Evolutionary conservation across 30 jellyfish, hydroid and myxozoan species (phyloP), one percentile per base, ranked within the genome.

Genomic region (Aurelia coerulea): DNA sequence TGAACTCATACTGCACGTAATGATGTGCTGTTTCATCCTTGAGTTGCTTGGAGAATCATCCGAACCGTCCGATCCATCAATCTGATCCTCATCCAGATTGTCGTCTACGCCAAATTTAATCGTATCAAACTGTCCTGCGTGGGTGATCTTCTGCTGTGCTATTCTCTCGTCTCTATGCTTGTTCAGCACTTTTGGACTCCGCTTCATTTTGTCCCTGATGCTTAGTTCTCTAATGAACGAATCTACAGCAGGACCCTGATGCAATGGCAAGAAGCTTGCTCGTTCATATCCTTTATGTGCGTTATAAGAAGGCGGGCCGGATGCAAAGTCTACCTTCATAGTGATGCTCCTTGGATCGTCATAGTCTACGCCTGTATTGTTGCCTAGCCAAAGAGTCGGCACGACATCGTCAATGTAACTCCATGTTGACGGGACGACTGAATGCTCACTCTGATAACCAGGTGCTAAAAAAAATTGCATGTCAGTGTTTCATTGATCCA

Each of bases 341-440:
- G 84, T 53, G 37, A 86, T 67, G 37, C 63, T 52, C 51, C 81
- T 70, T 33, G 81, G 81, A 41, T 80, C 84, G 74, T 78, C 74
- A 14, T 31, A 74, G 16, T 67, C 74, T 4, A 60, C 86, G 9
- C 39, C 56, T 1, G 90, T 56, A 42, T 49, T 52, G 72, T 50
- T 77, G 39, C 84, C 78, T 3, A 83, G 92, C 94, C 94, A 85
- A 16, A 85, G 76, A 1, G 88, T 66, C 13, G 88, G 79, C 7
- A 85, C 75, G 2, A 74, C 84, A 42, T 85, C 83, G 15, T 85
- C 94, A 8, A 76, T 34, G 84, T 88, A 88, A 51, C 91, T 88
- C 96, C 96, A 88, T 18, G 96, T 70, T 19, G 96, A 88, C 0
- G 96, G 96, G 32, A 88, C 81, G 16, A 88, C 96, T 13, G 54